Base-by-base conservation (phyloP, 2,113 vertebrate genomes). In the Zingel zingel region DNA sequence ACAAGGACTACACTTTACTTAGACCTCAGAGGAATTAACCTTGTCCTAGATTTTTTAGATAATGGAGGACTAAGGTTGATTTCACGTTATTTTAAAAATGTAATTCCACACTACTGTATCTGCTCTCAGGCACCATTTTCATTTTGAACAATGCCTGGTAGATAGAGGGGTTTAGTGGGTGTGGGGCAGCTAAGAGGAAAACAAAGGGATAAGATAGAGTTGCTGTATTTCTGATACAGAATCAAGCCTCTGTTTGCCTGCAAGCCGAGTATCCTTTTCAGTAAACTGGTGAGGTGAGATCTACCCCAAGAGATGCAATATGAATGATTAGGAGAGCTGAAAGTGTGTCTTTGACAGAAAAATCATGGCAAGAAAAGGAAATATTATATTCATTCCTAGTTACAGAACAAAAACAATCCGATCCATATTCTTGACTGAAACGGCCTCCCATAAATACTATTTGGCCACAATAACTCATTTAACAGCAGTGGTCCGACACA, bases 1-100 rank as follows among this genome's bases (percentile, higher is more conserved):
- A 86, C 80, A 90, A 76, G 77, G 39, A 61, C 74, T 63, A 56
- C 1, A 30, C 74, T 85, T 90, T 73, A 80, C 39, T 85, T 79
- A 92, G 90, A 87, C 79, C 89, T 84, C 88, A 62, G 72, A 85
- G 85, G 84, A 83, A 75, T 50, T 54, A 88, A 79, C 63, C 72
- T 80, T 36, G 76, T 67, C 85, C 84, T 81, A 87, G 83, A 91
- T 91, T 79, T 62, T 73, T 69, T 19, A 56, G 76, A 81, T 73
- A 80, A 86, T 66, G 23, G 50, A 75, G 66, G 62, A n/a, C 80
- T 86, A 61, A 27, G 39, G 61, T n/a, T 76, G 79, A 30, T 56
- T 84, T 84, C 19, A 68, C 56, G 63, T 54, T 68, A 74, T 84
- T 83, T 83, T 47, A 77, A 75, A 80, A 78, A 86, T 67, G 66